Base-by-base conservation (phyloP, 1,140 invertebrate species). In the Aphaenogaster floridana region DNA sequence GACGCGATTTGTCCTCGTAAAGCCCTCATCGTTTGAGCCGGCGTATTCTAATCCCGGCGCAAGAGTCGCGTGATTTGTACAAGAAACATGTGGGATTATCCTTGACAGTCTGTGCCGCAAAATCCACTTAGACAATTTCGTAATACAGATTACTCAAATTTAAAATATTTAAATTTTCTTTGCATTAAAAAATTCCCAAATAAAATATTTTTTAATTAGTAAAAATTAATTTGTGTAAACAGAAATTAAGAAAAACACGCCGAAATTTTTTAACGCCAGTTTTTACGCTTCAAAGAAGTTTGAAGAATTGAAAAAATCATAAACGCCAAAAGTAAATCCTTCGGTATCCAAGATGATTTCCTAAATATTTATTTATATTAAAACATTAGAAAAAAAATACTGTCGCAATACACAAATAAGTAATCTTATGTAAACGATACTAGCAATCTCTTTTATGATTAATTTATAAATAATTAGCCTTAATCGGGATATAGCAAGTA, bases 1-100 rank as follows among this genome's bases (percentile, higher is more conserved):
- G 66, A 81, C 39, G 21, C 79, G 21, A 81, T 81, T 71, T 57
- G 66, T 71, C 11, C 50, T 71, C 50, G 21, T 59, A 45, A 71
- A 81, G 36, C 66, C 15, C n/a, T 48, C 45, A 54, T 68, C 66
- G 39, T 59, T 81, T 21, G 50, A 42, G n/a, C 39, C 21, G 15
- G 3, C 21, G 64, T 57, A 61, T 57, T 81, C 64, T 69, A 81
- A 81, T 57, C 34, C 48, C 36, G 36, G 9, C 15, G 36, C 63
- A 69, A 80, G n/a, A 45, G 15, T 69, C 50, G 5, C 21, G 21
- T 66, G 42, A 68, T 79, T 79, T 79, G 17, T 54, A 52, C 17
- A 57, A 57, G 36, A 36, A 71, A 57, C 50, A 45, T 11, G 21
- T 15, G 21, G n/a, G 21, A 81, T 71, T 39, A 69, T 81, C 64